Evolutionary conservation across 2,888 invertebrate genomes (phyloP).

Genomic region (Lycaena phlaeas): DNA sequence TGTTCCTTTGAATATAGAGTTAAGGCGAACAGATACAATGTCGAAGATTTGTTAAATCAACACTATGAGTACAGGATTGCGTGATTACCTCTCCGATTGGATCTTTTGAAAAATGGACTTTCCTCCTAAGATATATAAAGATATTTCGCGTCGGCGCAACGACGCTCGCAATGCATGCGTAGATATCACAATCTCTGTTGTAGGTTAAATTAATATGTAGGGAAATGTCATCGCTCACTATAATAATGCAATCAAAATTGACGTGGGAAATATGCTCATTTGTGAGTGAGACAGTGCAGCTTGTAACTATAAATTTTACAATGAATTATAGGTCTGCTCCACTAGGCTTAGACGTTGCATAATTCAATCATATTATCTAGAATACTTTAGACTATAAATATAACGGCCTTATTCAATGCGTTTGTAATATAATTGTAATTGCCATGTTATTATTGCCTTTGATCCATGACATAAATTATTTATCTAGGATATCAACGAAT

Average conservation of each 20-base stretch:
- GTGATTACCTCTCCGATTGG: slow-evolving; percentile 41
- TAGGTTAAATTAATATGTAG: slow-evolving; percentile 57
- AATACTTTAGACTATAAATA: slow-evolving; percentile 20
- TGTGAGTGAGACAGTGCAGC: slow-evolving; percentile 44
- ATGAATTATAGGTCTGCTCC: slow-evolving; percentile 54
- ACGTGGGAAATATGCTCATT: slow-evolving; percentile 70
- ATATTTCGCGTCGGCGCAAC: slow-evolving; percentile 30
- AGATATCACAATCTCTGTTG: slow-evolving; percentile 44
- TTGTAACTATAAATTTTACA: slow-evolving; percentile 59
- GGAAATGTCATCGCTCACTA: slow-evolving; percentile 63
- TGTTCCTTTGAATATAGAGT: slow-evolving; percentile 69
- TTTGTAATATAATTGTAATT: slow-evolving; percentile 8
- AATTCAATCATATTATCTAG: slow-evolving; percentile 49
- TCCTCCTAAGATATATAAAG: slow-evolving; percentile 36
- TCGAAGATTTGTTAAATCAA: slow-evolving; percentile 66
- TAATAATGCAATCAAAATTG: slow-evolving; percentile 68
- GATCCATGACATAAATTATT: slow-evolving; percentile 9
- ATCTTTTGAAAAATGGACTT: slow-evolving; percentile 44
- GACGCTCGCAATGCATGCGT: slow-evolving; percentile 33
- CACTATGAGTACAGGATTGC: slow-evolving; percentile 50
- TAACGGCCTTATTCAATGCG: slow-evolving; percentile 12
- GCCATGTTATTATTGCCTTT: slow-evolving; percentile 5
- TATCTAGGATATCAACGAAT: background rate
- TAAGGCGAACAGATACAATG: slow-evolving; percentile 66
- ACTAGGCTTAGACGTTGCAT: slow-evolving; percentile 43